Evolutionary conservation across 2,888 invertebrate species (phyloP).

Genomic region (Steromphala cineraria): DNA sequence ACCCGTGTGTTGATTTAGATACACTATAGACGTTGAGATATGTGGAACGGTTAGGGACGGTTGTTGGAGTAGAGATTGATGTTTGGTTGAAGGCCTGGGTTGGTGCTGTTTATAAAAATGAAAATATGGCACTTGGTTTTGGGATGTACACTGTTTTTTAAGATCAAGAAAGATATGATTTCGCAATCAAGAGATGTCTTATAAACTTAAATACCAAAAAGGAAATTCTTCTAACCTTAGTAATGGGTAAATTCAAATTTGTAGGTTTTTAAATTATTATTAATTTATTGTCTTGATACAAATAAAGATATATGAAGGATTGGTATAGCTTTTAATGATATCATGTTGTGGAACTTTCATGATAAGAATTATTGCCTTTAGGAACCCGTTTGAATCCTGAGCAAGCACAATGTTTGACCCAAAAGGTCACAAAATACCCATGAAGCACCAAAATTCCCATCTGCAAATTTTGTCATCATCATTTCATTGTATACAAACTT

Average conservation of each 20-base stretch:
- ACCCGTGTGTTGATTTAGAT: no score
- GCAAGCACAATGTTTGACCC: not conserved
- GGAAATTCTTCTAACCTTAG: no score
- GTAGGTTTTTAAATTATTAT: not conserved
- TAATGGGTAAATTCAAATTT: not conserved
- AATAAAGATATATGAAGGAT: not conserved
- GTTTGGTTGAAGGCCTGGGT: not conserved
- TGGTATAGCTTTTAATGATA: not conserved
- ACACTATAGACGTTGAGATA: no score
- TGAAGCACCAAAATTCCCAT: no score
- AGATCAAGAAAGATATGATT: not conserved
- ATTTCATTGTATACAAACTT: not conserved
- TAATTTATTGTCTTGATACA: not conserved
- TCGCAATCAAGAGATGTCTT: not conserved
- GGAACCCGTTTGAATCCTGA: not conserved
- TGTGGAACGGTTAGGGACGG: no score
- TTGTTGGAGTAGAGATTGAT: not conserved
- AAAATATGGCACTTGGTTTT: no score
- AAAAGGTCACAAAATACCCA: not conserved
- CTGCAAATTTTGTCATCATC: not conserved
- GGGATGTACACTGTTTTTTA: not conserved
- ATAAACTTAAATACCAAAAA: no score
- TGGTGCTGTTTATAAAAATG: not conserved
- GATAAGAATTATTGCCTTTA: not conserved
- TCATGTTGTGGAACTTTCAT: not conserved